phyloP scores from a whole-genome alignment of 2,797 vertebrate genomes.

The Micromesistius poutassou region DNA sequence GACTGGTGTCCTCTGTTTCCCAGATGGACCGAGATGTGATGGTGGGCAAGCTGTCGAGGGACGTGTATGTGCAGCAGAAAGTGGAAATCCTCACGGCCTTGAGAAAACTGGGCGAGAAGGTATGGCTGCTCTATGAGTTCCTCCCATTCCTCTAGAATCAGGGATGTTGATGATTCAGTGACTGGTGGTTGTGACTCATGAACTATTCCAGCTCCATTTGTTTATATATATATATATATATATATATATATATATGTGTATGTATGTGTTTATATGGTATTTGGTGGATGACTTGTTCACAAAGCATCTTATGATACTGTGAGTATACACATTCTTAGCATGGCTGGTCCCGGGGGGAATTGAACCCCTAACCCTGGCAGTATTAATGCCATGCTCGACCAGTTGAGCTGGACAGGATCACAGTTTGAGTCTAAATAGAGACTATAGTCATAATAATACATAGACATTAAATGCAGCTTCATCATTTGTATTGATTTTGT shows the following conservation, averaged over 20 bases:
- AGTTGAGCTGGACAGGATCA: background rate
- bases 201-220: background rate
- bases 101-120: slow-evolving; percentile 94
- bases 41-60: slow-evolving; percentile 86
- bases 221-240: too few relatives aligned
- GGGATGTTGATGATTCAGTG: background rate
- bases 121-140: slow-evolving; percentile 51
- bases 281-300: background rate
- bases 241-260: background rate
- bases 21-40: slow-evolving; percentile 97
- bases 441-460: background rate
- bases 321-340: too few relatives aligned
- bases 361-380: background rate
- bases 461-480: background rate
- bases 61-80: slow-evolving; percentile 89
- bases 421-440: background rate
- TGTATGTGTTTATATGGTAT: background rate
- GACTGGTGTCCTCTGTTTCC: slow-evolving; percentile 29
- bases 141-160: background rate
- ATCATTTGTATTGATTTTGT: background rate
- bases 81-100: slow-evolving; percentile 93
- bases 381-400: background rate
- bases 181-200: background rate
- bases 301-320: background rate
- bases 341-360: background rate